Conservation (phyloP, 2,797 vertebrate genomes). For the Spinibarbus caldwelli region DNA sequence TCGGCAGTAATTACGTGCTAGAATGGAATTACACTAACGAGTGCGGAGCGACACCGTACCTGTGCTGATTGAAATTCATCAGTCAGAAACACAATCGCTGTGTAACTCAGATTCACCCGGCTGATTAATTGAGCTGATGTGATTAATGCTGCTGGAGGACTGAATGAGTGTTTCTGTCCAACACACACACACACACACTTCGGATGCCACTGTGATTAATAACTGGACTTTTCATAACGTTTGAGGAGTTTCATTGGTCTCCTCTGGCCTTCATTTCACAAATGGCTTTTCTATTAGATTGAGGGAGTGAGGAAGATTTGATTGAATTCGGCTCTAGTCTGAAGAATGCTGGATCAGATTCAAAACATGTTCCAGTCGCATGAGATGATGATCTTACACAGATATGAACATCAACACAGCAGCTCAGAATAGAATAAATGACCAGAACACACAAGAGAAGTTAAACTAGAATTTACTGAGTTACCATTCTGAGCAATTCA, state of each 20-base stretch:
- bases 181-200: neutral
- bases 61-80: slow-evolving; percentile 50
- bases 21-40: slow-evolving; percentile 47
- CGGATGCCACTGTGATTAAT: slow-evolving; percentile 68
- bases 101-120: neutral
- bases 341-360: slow-evolving; percentile 75
- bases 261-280: slow-evolving; percentile 77
- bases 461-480: neutral
- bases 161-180: neutral
- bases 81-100: slow-evolving; percentile 46
- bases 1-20: slow-evolving; percentile 46
- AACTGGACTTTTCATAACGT: slow-evolving; percentile 67
- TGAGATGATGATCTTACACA: slow-evolving; percentile 70
- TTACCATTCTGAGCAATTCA: neutral
- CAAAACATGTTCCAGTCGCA: slow-evolving; percentile 73
- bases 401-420: slow-evolving; percentile 52
- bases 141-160: neutral
- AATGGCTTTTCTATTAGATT: slow-evolving; percentile 81
- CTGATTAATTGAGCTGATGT: neutral
- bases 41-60: slow-evolving; percentile 46
- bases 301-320: slow-evolving; percentile 75
- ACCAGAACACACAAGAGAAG: neutral
- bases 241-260: slow-evolving; percentile 63
- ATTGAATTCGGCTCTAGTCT: slow-evolving; percentile 77
- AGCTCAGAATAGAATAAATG: neutral